Base-by-base conservation (phyloP, 1,140 invertebrate genomes). In the Camponotus floridanus region DNA sequence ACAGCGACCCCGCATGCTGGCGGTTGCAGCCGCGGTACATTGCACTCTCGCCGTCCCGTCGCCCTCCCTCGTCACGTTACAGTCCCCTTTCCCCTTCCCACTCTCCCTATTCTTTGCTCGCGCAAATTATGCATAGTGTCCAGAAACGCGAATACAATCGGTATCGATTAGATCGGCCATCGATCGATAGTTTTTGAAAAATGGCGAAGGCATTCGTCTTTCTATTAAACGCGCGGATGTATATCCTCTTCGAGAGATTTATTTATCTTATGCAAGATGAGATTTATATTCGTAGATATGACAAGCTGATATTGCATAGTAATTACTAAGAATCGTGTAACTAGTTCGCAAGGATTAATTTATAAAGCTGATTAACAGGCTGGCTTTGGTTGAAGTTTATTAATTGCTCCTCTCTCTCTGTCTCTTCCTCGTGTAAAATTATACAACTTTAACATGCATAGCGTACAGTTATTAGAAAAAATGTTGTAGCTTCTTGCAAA, bases 331-430 rank as follows among this genome's bases (percentile, higher is more conserved):
- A 67, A 39, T 51, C 26, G 21, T 15, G 11, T 31, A 68, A 79
- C 11, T 13, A 21, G 31, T 64, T 39, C 15, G 26, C 33, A 48
- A 79, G 8, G 21, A 68, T 68, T 39, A 68, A 48, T n/a, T 67
- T 31, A 62, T 79, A 57, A 70, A 59, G 11, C 33, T 57, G n/a
- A 39, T 6, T 13, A 57, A 36, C 26, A 39, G 36, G 21, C 6
- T 48, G n/a, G 15, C 39, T 81, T 81, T 81, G 55, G 33, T 81
- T 81, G 70, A 81, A 73, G 68, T 81, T 81, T 21, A 73, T 59
- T 26, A 26, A 26, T 26, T 26, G 26, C 26, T 26, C 26, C 0
- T 26, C 26, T 26, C 26, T 26, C 26, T 26, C 26, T 26, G 26
- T 45, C 36, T 8, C 59, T 81, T 31, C 21, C 48, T 21, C 26